Conservation (phyloP, 2,797 vertebrate genomes). For the Pipistrellus kuhlii region DNA sequence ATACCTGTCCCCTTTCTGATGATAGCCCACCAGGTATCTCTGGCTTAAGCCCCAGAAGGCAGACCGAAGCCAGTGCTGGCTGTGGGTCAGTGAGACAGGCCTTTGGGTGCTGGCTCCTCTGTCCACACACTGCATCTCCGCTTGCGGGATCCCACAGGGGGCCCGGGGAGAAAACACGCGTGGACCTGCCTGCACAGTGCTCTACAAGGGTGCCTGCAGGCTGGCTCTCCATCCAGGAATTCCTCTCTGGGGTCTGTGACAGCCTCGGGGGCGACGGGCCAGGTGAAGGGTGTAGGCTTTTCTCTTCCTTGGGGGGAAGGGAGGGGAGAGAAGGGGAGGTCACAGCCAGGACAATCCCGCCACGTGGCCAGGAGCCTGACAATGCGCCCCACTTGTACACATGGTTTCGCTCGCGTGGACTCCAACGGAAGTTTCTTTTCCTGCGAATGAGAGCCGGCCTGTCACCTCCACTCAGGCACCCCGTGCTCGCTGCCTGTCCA, state of each 20-base stretch:
- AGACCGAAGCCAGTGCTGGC: neutral
- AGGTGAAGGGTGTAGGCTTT: neutral
- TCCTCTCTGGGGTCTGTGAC: neutral
- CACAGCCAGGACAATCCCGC: neutral
- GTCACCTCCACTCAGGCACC: constrained; percentile 72
- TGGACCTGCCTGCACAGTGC: rapidly evolving
- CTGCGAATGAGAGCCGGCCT: constrained; percentile 44
- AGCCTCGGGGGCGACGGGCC: neutral
- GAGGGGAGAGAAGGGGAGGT: rapidly evolving
- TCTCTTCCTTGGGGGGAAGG: too few relatives aligned
- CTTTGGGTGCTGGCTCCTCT: rapidly evolving
- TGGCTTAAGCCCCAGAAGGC: neutral
- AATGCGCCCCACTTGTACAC: neutral
- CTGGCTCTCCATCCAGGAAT: too few relatives aligned
- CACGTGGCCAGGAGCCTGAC: constrained; percentile 18
- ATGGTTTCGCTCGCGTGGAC: neutral
- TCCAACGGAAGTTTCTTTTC: constrained; percentile 62
- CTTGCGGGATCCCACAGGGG: rapidly evolving
- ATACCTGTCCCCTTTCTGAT: neutral
- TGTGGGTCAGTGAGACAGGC: rapidly evolving
- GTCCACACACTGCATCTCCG: rapidly evolving
- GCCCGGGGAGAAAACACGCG: rapidly evolving
- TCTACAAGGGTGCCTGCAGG: rapidly evolving
- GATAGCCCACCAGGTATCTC: neutral
- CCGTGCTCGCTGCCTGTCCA: constrained; percentile 40